Evolutionary conservation across 1,140 invertebrate genomes (phyloP), one percentile per base, ranked within the genome.

Genomic region (silkworm (Bombyx mori)): DNA sequence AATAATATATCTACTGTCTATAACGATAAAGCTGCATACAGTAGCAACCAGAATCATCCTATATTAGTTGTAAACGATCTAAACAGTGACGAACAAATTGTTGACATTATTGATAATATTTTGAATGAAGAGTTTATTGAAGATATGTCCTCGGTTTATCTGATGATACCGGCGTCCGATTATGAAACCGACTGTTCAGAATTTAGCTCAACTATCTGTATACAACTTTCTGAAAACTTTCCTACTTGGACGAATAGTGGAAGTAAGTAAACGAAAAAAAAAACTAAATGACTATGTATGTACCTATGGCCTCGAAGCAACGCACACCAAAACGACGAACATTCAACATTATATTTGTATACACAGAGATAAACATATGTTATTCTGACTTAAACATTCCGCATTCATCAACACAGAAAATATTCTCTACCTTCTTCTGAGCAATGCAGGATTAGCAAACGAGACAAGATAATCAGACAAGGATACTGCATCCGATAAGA

Each of bases 151-250:
- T 72, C 72, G 6, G 50, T 76, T 43, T 64, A 69, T 42, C 18
- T 76, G 7, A 46, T 76, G 7, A 54, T 76, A 26, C 62, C 69
- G 6, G 58, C 60, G 6, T 62, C 66, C 7, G 67, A 69, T 12
- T 60, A 63, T 1, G 57, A 65, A 3, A 44, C 35, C 3, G 46
- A 44, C 1, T 45, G 12, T 6, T 26, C 61, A 42, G 53, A 9
- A n/a, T 8, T 52, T 8, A 59, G 56, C 51, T 75, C 73, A 7
- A 65, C 68, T 12, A 62, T 74, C 52, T 74, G 64, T 45, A 65
- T 74, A 12, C 63, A 73, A 48, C 22, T 74, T 42, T 70, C 66
- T 12, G 57, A 69, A 60, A 65, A 59, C 43, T 42, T 54, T 48
- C 49, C 43, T 12, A 57, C 50, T 9, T 66, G 60, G 56, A 69